phyloP scores from a whole-genome alignment of 53 echinoderm and acorn worm genomes.

The Holothuria scabra region DNA sequence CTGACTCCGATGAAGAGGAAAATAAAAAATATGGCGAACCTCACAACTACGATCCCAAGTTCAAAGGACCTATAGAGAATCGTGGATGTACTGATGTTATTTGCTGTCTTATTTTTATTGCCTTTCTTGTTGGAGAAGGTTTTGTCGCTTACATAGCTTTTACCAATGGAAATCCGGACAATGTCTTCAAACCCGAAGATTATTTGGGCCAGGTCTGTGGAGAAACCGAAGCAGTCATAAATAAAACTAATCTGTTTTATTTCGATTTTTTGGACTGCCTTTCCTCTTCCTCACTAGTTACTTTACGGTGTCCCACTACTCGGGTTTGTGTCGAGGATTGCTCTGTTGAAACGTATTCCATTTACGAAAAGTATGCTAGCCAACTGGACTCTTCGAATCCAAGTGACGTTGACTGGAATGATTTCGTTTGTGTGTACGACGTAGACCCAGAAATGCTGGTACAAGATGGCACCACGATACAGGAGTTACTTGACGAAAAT shows the following conservation, averaged over 20 bases:
- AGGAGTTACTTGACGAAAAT: slow-evolving; percentile 50
- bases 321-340: slow-evolving; percentile 80
- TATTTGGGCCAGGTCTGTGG: slow-evolving; percentile 80
- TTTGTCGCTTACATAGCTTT: slow-evolving; percentile 71
- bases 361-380: slow-evolving; percentile 36
- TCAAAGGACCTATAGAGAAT: slow-evolving; percentile 84
- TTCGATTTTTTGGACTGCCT: slow-evolving; percentile 89
- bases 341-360: slow-evolving; percentile 65
- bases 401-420: slow-evolving; percentile 66
- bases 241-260: slow-evolving; percentile 75
- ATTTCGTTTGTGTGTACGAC: slow-evolving; percentile 87
- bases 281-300: slow-evolving; percentile 52
- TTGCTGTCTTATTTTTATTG: slow-evolving; percentile 81
- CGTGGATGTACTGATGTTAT: slow-evolving; percentile 94
- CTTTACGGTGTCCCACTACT: slow-evolving; percentile 71
- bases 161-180: slow-evolving; percentile 75
- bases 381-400: neutral
- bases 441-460: slow-evolving; percentile 70
- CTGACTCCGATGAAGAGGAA: slow-evolving; percentile 50
- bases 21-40: slow-evolving; percentile 77
- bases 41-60: slow-evolving; percentile 70
- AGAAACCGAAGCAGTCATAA: slow-evolving; percentile 50
- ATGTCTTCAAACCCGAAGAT: slow-evolving; percentile 83
- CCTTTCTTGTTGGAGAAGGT: slow-evolving; percentile 72
- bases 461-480: slow-evolving; percentile 35